These are phyloP conservation scores for Arremon aurantiirostris DNA, from an alignment of 2,797 vertebrate species.

Conservation along the genomic window DNA sequence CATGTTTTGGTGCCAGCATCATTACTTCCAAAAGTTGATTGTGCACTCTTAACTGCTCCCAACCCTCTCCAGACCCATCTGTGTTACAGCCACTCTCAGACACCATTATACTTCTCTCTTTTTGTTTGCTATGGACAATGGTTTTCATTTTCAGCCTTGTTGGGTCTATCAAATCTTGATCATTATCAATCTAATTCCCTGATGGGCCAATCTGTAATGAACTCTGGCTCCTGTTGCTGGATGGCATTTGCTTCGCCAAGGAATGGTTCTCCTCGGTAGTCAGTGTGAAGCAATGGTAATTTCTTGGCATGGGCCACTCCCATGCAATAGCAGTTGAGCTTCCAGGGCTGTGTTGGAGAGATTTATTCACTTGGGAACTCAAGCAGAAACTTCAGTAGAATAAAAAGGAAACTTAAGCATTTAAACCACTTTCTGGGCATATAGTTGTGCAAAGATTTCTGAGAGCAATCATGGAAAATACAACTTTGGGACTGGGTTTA, in stretches of 20 bases:
- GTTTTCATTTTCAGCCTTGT: neutral
- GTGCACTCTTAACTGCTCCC: neutral
- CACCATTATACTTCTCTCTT: neutral
- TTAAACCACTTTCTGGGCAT: neutral
- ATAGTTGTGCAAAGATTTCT: neutral
- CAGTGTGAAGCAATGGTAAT: neutral
- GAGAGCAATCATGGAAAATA: neutral
- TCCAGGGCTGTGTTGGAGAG: neutral
- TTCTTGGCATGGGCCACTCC: neutral
- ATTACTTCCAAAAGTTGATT: neutral
- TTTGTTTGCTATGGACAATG: neutral
- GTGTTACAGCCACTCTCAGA: neutral
- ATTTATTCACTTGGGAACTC: neutral
- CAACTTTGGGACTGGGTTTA: neutral
- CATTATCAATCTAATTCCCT: neutral
- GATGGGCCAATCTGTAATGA: neutral
- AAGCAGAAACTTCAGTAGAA: neutral
- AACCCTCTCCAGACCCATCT: neutral
- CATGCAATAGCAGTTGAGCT: neutral
- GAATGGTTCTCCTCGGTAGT: neutral
- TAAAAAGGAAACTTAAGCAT: neutral
- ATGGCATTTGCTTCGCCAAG: neutral
- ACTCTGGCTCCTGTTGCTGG: neutral
- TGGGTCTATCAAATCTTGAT: neutral
- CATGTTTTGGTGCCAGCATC: neutral